Percentiles rank a stretch among this genome's conserved stretches.
Evolutionary conservation across 2,113 vertebrate genomes (phyloP).

Genomic region (Aptenodytes patagonicus): DNA sequence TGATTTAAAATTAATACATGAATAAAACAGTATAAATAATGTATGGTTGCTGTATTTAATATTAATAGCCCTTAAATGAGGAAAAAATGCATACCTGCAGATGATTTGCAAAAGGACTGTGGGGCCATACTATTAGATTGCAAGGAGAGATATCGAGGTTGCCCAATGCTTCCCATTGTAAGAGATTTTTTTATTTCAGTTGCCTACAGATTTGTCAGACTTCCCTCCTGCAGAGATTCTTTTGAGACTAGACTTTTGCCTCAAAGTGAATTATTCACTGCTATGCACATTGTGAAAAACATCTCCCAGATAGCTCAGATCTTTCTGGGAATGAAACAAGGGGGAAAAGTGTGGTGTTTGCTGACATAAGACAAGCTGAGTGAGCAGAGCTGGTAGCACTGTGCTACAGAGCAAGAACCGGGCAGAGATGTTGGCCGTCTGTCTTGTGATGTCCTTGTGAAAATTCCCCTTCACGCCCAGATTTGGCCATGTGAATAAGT

Average conservation of each 20-base stretch:
- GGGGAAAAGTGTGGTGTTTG: neutral
- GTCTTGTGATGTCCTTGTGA: neutral
- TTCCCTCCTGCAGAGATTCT: neutral
- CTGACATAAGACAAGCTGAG: neutral
- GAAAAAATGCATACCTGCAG: slow-evolving; percentile 22
- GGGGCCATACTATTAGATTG: neutral
- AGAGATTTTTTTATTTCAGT: neutral
- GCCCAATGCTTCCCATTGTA: neutral
- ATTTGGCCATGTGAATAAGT: neutral
- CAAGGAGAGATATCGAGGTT: neutral
- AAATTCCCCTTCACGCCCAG: neutral
- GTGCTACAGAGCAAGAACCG: neutral
- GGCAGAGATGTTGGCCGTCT: neutral
- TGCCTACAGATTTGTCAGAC: neutral
- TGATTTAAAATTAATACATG: slow-evolving; percentile 60
- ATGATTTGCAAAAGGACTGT: neutral
- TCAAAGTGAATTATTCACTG: neutral
- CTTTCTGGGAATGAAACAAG: neutral
- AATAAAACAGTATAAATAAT: slow-evolving; percentile 69
- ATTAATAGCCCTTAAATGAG: slow-evolving; percentile 62
- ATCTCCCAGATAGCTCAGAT: neutral
- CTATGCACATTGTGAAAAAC: neutral
- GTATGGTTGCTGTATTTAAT: slow-evolving; percentile 60
- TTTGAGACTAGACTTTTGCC: neutral
- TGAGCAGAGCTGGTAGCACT: neutral